Evolutionary conservation across 1,140 invertebrate genomes (phyloP).

Genomic region (Atta texana): DNA sequence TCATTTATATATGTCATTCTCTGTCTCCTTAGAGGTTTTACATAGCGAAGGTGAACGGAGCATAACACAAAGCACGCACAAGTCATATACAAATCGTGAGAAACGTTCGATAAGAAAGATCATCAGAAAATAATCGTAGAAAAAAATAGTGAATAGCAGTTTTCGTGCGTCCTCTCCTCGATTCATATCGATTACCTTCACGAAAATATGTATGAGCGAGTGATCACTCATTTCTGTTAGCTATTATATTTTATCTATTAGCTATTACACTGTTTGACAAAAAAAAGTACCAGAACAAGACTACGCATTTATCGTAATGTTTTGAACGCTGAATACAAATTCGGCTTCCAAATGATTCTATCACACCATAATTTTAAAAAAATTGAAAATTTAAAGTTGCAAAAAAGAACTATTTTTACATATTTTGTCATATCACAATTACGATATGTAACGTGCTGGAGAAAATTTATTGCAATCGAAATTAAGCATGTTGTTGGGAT

Average conservation of each 20-base stretch:
- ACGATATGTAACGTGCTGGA: too few species aligned
- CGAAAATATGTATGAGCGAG: conserved; percentile 78
- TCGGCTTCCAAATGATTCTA: too few species aligned
- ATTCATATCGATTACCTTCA: conserved; percentile 51
- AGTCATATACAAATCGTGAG: conserved; percentile 61
- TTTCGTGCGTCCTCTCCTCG: conserved; percentile 51
- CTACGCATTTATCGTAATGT: too few species aligned
- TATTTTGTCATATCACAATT: too few species aligned
- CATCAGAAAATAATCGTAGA: conserved; percentile 37
- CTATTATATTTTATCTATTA: conserved; percentile 57
- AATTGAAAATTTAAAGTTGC: too few species aligned
- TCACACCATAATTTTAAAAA: too few species aligned
- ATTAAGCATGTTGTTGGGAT: too few species aligned
- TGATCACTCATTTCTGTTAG: conserved; percentile 74
- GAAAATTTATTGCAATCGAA: too few species aligned
- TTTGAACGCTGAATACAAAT: too few species aligned
- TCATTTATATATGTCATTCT: conserved; percentile 47
- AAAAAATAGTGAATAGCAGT: conserved; percentile 61
- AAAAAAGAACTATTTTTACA: too few species aligned
- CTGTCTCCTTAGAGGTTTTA: conserved; percentile 71
- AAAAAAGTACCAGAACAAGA: too few species aligned
- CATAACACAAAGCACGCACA: conserved; percentile 70
- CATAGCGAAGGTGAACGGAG: conserved; percentile 72
- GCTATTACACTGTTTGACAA: conserved; percentile 18
- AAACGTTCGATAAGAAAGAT: conserved; percentile 35